Percentiles rank a stretch among this genome's conserved stretches.
These are phyloP conservation scores for Dendrolimus pini DNA, from an alignment of 2,888 invertebrate genomes.

Conservation along the genomic window DNA sequence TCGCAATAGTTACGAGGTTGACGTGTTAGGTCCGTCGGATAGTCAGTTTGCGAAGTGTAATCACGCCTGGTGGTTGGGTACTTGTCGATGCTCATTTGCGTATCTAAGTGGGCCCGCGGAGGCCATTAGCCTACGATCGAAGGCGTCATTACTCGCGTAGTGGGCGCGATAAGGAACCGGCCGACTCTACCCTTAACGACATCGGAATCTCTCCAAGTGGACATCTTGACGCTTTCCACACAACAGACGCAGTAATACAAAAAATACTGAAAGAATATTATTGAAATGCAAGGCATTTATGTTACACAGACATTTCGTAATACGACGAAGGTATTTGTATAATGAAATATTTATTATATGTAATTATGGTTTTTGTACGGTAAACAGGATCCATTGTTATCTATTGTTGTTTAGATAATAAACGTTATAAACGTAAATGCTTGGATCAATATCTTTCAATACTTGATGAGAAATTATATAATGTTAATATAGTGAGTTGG, in stretches of 20 bases:
- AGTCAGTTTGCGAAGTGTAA: slow-evolving; percentile 41
- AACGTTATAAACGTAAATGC: too few species aligned
- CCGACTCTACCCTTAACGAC: slow-evolving; percentile 58
- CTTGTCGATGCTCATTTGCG: slow-evolving; percentile 72
- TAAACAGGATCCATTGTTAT: too few species aligned
- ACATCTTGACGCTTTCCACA: slow-evolving; percentile 43
- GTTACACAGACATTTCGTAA: too few species aligned
- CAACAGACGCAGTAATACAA: background rate
- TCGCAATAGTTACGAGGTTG: background rate
- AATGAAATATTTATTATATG: too few species aligned
- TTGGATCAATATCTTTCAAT: too few species aligned
- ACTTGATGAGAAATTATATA: too few species aligned
- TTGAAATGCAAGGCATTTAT: too few species aligned
- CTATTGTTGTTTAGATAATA: too few species aligned
- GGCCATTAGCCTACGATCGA: slow-evolving; percentile 73
- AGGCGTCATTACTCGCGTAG: slow-evolving; percentile 69
- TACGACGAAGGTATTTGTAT: too few species aligned
- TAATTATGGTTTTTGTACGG: too few species aligned
- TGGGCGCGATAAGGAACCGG: slow-evolving; percentile 62
- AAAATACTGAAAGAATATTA: too few species aligned
- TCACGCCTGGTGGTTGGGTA: slow-evolving; percentile 38
- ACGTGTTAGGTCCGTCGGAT: slow-evolving; percentile 18
- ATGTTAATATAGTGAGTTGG: too few species aligned
- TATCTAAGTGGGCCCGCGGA: slow-evolving; percentile 72
- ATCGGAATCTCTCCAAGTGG: slow-evolving; percentile 49